These are phyloP conservation scores for Carassius carassius DNA, from an alignment of 2,113 vertebrate species.

Conservation along the genomic window DNA sequence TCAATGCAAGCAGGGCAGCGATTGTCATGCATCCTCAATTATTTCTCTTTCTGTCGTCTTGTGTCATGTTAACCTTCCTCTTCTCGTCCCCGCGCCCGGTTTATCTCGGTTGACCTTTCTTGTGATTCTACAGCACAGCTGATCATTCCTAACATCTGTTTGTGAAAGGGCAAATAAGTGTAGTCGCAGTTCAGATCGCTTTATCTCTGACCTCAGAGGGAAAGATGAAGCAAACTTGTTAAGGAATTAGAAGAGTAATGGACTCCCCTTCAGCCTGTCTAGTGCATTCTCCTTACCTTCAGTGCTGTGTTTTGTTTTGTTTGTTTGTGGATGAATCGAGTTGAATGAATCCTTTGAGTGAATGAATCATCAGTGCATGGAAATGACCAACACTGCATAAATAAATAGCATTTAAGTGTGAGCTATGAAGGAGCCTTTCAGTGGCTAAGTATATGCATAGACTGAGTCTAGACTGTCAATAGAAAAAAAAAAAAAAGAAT, in stretches of 20 bases:
- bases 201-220: neutral
- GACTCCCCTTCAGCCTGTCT: neutral
- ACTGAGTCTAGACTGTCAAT: no score
- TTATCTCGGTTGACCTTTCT: slow-evolving; percentile 22
- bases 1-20: neutral
- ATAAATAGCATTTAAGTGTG: neutral
- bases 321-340: neutral
- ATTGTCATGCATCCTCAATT: slow-evolving; percentile 23
- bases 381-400: neutral
- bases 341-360: neutral
- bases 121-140: slow-evolving; percentile 1
- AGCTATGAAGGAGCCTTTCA: no score
- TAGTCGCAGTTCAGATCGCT: slow-evolving; percentile 1
- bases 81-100: neutral
- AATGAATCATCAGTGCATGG: neutral
- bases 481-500: no score
- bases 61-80: slow-evolving; percentile 1
- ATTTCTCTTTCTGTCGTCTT: neutral
- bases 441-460: no score
- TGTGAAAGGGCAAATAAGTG: slow-evolving; percentile 43
- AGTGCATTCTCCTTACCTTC: neutral
- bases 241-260: slow-evolving; percentile 57
- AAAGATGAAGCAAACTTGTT: neutral
- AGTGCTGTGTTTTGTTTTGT: neutral
- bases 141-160: slow-evolving; percentile 42